Evolutionary conservation across 2,888 invertebrate species (phyloP), one percentile per base, ranked within the genome.

Genomic region (Epinotia brunnichana): DNA sequence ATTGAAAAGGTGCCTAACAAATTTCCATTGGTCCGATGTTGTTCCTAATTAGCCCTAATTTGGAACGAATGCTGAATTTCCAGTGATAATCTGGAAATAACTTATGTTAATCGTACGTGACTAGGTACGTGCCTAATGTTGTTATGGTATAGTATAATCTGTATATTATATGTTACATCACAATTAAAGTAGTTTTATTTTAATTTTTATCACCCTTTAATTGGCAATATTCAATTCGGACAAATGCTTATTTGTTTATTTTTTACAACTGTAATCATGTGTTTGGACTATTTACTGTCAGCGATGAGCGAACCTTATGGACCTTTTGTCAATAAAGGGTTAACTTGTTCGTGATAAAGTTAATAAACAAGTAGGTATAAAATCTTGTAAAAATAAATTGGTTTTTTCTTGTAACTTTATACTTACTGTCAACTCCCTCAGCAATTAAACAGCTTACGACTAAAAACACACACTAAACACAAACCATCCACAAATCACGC

Each of bases 381-480:
- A 53, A 13, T 35, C 29, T 53, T 53, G 29, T 19, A 11, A 53
- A 53, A 35, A 41, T 19, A 10, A 35, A 10, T 5, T 7, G 13
- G 13, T 5, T 2, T 24, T 59, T 10, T 35, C 7, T 10, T 7
- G 29, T 35, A 39, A 54, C 54, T 35, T 19, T 21, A 39, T 66
- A 71, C 71, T 71, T 44, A 71, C 71, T 35, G 56, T 68, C 48
- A 51, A 72, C 19, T 19, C 21, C 44, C 19, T 48, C 13, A 9
- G 44, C 15, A 48, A 48, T 57, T 29, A n/a, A 67, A 48, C 17
- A 54, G 35, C 53, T 51, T n/a, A 48, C 56, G 44, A 48, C 35
- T n/a, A 29, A 39, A 13, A 67, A 72, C 60, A 71, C 71, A 51
- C 67, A 56, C 44, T 13, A 29, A 54, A 51, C 54, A 13, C 39